Percentiles rank a stretch among this genome's conserved stretches.
phyloP scores from a whole-genome alignment of 2,797 vertebrate species.

The Chaunax sp. region DNA sequence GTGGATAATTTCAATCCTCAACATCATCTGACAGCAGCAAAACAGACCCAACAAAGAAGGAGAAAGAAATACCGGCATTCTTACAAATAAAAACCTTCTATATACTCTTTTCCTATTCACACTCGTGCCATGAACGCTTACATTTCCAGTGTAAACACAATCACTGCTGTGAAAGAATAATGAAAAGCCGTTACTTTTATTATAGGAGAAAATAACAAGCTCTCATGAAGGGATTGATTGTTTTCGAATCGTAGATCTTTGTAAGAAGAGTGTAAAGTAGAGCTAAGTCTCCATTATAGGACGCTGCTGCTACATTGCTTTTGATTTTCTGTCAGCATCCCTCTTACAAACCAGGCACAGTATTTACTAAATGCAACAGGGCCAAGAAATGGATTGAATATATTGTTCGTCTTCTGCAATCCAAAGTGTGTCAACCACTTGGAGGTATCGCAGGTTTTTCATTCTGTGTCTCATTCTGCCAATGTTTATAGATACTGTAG shows the following conservation, averaged over 20 bases:
- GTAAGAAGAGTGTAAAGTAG: conserved; percentile 86
- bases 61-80: conserved; percentile 51
- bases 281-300: conserved; percentile 86
- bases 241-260: conserved; percentile 86
- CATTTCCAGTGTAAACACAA: conserved; percentile 75
- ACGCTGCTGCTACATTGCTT: conserved; percentile 79
- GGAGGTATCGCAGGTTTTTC: conserved; percentile 72
- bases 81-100: conserved; percentile 67
- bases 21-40: conserved; percentile 61
- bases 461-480: conserved; percentile 70
- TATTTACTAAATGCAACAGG: conserved; percentile 80
- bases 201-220: conserved; percentile 85
- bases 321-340: conserved; percentile 88
- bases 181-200: conserved; percentile 83
- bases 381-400: conserved; percentile 84
- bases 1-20: conserved; percentile 66
- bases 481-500: conserved; percentile 71
- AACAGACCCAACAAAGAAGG: conserved; percentile 52
- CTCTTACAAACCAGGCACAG: conserved; percentile 79
- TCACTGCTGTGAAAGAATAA: conserved; percentile 72
- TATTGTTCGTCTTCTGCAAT: conserved; percentile 76
- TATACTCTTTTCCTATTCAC: conserved; percentile 53
- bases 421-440: conserved; percentile 77
- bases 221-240: conserved; percentile 86
- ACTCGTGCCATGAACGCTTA: conserved; percentile 69